phyloP scores from a whole-genome alignment of 2,888 invertebrate genomes.

The Zonitis immaculata region DNA sequence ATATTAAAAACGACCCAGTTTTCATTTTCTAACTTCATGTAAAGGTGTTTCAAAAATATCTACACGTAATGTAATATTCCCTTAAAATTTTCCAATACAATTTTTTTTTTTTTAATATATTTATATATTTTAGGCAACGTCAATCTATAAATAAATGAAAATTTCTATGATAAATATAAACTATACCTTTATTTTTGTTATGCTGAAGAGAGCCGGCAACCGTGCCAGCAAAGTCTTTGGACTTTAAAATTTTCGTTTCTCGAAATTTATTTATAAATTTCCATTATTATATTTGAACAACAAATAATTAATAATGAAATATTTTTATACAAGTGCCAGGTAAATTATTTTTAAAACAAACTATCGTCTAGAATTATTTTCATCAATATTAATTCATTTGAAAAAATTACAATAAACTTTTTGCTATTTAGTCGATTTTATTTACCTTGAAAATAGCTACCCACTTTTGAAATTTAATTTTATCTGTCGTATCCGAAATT shows the following conservation, averaged over 20 bases:
- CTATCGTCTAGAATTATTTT: background rate
- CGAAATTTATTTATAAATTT: background rate
- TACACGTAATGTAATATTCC: background rate
- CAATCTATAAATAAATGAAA: background rate
- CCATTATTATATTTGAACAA: too few species aligned
- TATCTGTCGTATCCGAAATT: background rate
- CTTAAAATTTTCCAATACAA: background rate
- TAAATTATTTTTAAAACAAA: too few species aligned
- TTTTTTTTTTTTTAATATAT: background rate
- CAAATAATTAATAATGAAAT: too few species aligned
- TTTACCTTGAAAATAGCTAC: background rate
- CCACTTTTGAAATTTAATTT: constrained; percentile 2
- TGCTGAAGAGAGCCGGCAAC: background rate
- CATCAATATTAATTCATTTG: background rate
- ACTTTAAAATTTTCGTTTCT: background rate
- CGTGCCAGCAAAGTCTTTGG: background rate
- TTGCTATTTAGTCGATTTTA: background rate
- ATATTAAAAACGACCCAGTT: background rate
- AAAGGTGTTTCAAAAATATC: background rate
- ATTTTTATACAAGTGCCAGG: too few species aligned
- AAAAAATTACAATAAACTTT: background rate
- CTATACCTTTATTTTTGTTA: background rate
- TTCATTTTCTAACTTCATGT: background rate
- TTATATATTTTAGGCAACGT: background rate
- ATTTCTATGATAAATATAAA: background rate